Percentiles rank a stretch among this genome's conserved stretches.
Evolutionary conservation across 30 jellyfish, hydroid and myxozoan species (phyloP).

Genomic region (Turritopsis dohrnii): DNA sequence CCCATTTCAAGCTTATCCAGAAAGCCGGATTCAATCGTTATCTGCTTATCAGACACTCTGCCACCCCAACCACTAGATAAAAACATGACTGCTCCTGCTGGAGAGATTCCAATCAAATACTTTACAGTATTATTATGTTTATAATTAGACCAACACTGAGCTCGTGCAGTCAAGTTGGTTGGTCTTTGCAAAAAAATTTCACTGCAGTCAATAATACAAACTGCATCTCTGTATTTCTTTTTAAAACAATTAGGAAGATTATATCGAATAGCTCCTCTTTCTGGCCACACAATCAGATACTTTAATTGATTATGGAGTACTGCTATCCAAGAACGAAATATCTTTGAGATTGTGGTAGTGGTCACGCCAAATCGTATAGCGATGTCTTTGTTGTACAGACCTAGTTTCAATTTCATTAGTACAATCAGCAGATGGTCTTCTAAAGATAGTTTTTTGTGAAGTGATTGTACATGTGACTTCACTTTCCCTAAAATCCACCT

Average conservation of each 20-base stretch:
- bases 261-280: neutral
- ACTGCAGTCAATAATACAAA: too few species aligned
- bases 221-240: too few species aligned
- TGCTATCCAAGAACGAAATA: slow-evolving; percentile 37
- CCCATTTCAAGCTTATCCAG: neutral
- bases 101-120: too few species aligned
- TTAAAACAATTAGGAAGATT: slow-evolving; percentile 3
- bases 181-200: too few species aligned
- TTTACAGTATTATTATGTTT: too few species aligned
- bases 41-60: slow-evolving; percentile 26
- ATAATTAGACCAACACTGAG: too few species aligned
- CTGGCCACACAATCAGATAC: slow-evolving; percentile 20
- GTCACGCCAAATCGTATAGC: slow-evolving; percentile 28
- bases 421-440: slow-evolving; percentile 35
- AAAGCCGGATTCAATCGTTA: slow-evolving; percentile 27
- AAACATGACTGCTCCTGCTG: too few species aligned
- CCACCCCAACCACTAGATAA: too few species aligned
- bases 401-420: slow-evolving; percentile 32
- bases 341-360: slow-evolving; percentile 27
- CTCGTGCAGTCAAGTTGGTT: too few species aligned
- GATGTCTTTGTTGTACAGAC: slow-evolving; percentile 27
- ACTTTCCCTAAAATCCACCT: slow-evolving; percentile 18
- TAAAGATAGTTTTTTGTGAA: neutral
- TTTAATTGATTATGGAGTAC: neutral
- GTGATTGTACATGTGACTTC: neutral